phyloP scores from a whole-genome alignment of 2,113 vertebrate genomes.

The Drymodes brunneopygia region DNA sequence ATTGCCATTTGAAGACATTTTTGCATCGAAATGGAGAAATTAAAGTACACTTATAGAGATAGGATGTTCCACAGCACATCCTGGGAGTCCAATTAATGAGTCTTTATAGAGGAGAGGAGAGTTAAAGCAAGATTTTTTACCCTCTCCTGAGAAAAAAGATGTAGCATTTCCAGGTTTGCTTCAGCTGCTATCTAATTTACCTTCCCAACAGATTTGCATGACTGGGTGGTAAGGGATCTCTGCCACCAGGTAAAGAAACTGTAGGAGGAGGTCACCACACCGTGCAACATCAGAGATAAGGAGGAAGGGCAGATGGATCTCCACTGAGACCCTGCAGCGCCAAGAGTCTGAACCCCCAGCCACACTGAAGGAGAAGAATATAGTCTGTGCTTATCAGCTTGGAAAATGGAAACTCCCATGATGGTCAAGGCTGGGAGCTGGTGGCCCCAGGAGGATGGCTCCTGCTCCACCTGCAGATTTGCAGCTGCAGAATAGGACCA shows the following conservation, averaged over 20 bases:
- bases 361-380: neutral
- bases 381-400: neutral
- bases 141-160: neutral
- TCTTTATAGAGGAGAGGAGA: neutral
- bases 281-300: neutral
- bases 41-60: neutral
- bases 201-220: neutral
- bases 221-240: neutral
- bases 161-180: neutral
- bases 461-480: neutral
- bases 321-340: neutral
- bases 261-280: neutral
- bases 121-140: neutral
- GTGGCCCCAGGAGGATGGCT: neutral
- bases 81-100: neutral
- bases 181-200: neutral
- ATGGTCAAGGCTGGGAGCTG: neutral
- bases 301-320: neutral
- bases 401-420: neutral
- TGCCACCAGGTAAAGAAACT: neutral
- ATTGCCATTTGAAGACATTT: constrained; percentile 25
- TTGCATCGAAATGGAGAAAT: constrained; percentile 46
- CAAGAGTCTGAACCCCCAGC: fast-evolving
- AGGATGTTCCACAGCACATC: neutral
- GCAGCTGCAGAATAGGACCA: neutral